Evolutionary conservation across 2,888 invertebrate species (phyloP).

Genomic region (Melinopterus prodromus): DNA sequence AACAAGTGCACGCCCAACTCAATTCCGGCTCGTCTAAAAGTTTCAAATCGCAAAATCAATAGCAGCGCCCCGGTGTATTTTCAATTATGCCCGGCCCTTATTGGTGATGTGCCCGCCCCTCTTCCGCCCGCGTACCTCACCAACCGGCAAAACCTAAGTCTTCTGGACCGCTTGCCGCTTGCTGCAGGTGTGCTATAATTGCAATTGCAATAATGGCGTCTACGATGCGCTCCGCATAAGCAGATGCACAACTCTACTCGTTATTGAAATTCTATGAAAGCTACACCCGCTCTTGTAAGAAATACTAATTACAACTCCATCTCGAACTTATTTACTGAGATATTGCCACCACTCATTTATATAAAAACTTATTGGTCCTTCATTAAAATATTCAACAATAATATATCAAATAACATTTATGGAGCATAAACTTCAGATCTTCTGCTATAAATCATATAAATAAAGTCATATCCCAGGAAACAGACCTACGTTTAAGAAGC

Average conservation of each 20-base stretch:
- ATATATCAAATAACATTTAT: no score
- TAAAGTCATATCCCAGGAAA: no score
- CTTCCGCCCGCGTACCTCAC: no score
- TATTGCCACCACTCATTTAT: no score
- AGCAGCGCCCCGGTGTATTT: background rate
- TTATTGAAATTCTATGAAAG: conserved; percentile 17
- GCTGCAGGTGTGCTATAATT: conserved; percentile 23
- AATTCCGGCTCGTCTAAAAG: background rate
- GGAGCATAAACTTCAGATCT: no score
- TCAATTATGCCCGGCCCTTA: background rate
- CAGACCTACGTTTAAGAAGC: no score
- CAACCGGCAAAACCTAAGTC: conserved; percentile 7
- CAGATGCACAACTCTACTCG: conserved; percentile 13
- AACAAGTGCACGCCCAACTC: background rate
- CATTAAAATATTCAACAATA: no score
- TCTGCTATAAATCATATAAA: no score
- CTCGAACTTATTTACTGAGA: no score
- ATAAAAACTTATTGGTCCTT: no score
- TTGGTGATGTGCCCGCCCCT: background rate
- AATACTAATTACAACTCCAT: no score
- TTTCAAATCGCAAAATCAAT: conserved; percentile 4
- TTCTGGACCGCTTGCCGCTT: background rate
- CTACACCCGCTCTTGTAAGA: background rate
- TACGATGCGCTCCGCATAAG: background rate
- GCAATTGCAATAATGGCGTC: conserved; percentile 21